Evolutionary conservation across 2,113 vertebrate genomes (phyloP).

Genomic region (Pterocles burchelli): DNA sequence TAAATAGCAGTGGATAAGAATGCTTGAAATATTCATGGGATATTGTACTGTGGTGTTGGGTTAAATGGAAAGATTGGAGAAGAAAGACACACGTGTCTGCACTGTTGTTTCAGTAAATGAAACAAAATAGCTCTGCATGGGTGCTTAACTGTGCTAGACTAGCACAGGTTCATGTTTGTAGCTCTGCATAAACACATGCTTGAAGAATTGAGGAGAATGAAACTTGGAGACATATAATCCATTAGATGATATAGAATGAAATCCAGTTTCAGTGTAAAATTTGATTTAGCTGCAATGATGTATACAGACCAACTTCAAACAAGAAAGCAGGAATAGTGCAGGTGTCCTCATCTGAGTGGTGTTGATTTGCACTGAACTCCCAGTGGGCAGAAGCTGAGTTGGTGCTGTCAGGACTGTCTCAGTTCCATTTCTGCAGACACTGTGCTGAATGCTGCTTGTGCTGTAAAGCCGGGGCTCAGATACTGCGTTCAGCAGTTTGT

Average conservation of each 20-base stretch:
- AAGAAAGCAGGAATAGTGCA: not conserved
- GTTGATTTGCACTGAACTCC: not conserved
- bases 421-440: accelerated
- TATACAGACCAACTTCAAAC: not conserved
- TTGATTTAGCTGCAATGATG: not conserved
- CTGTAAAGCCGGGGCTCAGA: not conserved
- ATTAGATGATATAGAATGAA: not conserved
- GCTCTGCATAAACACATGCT: not conserved
- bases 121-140: not conserved
- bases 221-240: not conserved
- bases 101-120: not conserved
- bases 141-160: not conserved
- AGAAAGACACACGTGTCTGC: not conserved
- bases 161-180: not conserved
- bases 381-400: not conserved
- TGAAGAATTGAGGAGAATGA: not conserved
- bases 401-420: not conserved
- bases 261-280: not conserved
- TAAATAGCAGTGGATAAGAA: not conserved
- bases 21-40: not conserved
- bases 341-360: not conserved
- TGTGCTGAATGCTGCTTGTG: not conserved
- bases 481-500: not conserved
- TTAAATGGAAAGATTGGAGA: not conserved
- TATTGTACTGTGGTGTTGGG: not conserved